phyloP scores from a whole-genome alignment of 2,888 invertebrate species.

The Thereva nobilitata region DNA sequence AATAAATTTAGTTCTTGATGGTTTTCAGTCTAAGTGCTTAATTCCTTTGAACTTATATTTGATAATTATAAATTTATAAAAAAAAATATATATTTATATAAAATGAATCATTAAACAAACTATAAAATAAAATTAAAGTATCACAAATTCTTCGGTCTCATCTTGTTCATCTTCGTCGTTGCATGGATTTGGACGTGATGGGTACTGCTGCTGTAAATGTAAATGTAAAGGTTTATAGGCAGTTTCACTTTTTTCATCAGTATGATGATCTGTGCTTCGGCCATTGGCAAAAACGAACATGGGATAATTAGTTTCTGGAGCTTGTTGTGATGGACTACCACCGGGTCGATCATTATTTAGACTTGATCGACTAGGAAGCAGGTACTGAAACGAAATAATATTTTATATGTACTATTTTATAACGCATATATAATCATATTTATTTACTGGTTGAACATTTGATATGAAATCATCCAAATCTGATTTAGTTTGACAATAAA shows the following conservation, averaged over 20 bases:
- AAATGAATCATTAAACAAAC: background rate
- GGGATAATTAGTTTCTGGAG: slow-evolving; percentile 68
- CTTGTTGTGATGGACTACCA: slow-evolving; percentile 41
- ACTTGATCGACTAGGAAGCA: slow-evolving; percentile 59
- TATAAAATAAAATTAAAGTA: slow-evolving; percentile 59
- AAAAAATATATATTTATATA: background rate
- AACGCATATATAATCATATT: slow-evolving; percentile 43
- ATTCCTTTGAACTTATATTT: background rate
- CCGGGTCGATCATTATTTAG: slow-evolving; percentile 42
- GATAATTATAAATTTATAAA: background rate
- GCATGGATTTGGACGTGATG: slow-evolving; percentile 60
- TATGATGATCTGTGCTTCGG: slow-evolving; percentile 62
- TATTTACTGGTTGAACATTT: slow-evolving; percentile 66
- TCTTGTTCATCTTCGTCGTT: slow-evolving; percentile 68
- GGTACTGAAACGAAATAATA: slow-evolving; percentile 56
- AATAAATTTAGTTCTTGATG: no score
- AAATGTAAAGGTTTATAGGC: slow-evolving; percentile 62
- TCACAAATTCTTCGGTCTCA: slow-evolving; percentile 75
- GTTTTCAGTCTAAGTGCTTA: no score
- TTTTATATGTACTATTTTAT: background rate
- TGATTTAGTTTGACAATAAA: slow-evolving; percentile 76
- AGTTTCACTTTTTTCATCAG: slow-evolving; percentile 52
- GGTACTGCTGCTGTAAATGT: slow-evolving; percentile 59
- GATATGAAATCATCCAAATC: slow-evolving; percentile 78
- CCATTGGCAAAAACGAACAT: slow-evolving; percentile 82